Evolutionary conservation across 2,888 invertebrate species (phyloP).

Genomic region (Leptopilina drosophilae): DNA sequence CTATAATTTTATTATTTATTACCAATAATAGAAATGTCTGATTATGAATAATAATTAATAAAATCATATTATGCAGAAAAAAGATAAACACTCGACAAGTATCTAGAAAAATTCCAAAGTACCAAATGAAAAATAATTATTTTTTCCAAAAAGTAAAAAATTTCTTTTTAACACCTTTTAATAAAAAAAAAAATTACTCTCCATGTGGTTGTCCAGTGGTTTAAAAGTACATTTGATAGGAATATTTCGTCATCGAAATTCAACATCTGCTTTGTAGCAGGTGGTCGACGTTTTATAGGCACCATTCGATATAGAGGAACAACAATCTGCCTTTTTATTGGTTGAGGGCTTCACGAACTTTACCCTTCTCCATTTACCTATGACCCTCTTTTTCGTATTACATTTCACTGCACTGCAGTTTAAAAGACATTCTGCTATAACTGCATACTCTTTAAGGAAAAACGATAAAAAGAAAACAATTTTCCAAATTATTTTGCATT

Average conservation of each 20-base stretch:
- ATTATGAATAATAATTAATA: too few species aligned
- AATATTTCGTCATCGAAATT: slow-evolving; percentile 6
- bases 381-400: slow-evolving; percentile 40
- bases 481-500: too few species aligned
- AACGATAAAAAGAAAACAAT: too few species aligned
- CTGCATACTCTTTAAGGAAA: background rate
- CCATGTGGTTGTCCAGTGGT: background rate
- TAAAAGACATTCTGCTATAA: slow-evolving; percentile 5
- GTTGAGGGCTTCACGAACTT: slow-evolving; percentile 38
- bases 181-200: too few species aligned
- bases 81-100: too few species aligned
- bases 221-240: background rate
- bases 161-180: too few species aligned
- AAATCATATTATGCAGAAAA: too few species aligned
- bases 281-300: slow-evolving; percentile 26
- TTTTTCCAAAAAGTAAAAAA: too few species aligned
- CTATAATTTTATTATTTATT: too few species aligned
- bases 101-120: too few species aligned
- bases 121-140: too few species aligned
- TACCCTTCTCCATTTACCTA: slow-evolving; percentile 36
- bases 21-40: too few species aligned
- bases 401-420: slow-evolving; percentile 30
- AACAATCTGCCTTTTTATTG: slow-evolving; percentile 24
- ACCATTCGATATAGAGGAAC: slow-evolving; percentile 7
- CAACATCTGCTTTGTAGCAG: slow-evolving; percentile 36